Percentiles rank a stretch among this genome's conserved stretches.
Evolutionary conservation across 2,113 vertebrate genomes (phyloP).

Genomic region (Rhinopomastus cyanomelas): DNA sequence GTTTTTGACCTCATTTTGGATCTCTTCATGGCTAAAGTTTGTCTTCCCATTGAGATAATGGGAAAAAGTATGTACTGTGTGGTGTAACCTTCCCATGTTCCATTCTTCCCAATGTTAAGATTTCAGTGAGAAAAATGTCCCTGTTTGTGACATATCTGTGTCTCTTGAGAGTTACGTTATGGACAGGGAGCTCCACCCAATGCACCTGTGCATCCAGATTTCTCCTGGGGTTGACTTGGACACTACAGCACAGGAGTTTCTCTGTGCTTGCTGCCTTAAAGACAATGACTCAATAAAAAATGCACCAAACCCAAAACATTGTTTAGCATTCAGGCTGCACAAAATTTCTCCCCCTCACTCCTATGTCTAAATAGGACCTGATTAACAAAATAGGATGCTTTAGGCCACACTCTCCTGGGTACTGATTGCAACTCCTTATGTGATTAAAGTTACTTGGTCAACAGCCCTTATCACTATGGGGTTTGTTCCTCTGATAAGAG

Average conservation of each 20-base stretch:
- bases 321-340: background rate
- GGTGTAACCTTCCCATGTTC: background rate
- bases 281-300: no score
- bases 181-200: rapidly evolving
- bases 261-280: background rate
- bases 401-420: background rate
- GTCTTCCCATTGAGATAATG: background rate
- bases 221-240: background rate
- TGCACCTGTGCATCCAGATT: background rate
- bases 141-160: background rate
- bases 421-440: background rate
- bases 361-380: background rate
- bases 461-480: background rate
- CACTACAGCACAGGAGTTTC: background rate
- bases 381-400: background rate
- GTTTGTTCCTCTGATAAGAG: background rate
- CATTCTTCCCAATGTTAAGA: background rate
- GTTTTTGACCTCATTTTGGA: background rate
- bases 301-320: background rate
- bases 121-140: background rate
- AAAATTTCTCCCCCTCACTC: background rate
- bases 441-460: conserved; percentile 31
- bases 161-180: background rate
- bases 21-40: background rate
- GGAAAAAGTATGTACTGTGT: background rate